Conservation (phyloP, 2,888 invertebrate species). For the Shargacucullia verbasci region DNA sequence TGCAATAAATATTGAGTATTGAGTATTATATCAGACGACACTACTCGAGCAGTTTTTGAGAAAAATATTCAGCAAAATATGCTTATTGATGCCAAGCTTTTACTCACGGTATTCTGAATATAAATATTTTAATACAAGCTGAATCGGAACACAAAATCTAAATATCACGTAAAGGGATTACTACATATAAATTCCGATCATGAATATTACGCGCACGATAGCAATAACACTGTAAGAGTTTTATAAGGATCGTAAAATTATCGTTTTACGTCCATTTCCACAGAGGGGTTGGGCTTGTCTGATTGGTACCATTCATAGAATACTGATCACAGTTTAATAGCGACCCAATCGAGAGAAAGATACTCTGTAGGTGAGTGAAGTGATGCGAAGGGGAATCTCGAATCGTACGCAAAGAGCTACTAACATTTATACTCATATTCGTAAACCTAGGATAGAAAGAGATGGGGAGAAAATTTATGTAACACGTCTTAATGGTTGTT, state of each 20-base stretch:
- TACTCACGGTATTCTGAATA: constrained; percentile 30
- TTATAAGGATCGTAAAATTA: constrained; percentile 57
- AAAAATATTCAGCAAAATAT: constrained; percentile 33
- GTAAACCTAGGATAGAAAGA: constrained; percentile 7
- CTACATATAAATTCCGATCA: constrained; percentile 32
- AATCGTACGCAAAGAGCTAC: constrained; percentile 34
- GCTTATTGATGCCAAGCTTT: constrained; percentile 24
- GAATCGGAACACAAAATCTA: constrained; percentile 23
- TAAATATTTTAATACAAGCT: constrained; percentile 28
- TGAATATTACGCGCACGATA: constrained; percentile 46
- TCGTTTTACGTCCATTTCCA: constrained; percentile 54
- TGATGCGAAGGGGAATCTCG: constrained; percentile 28
- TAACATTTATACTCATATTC: constrained; percentile 37
- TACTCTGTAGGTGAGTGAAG: constrained; percentile 40
- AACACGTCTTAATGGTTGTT: constrained; percentile 27
- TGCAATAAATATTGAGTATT: no score
- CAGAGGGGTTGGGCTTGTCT: constrained; percentile 47
- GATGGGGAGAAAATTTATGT: constrained; percentile 17
- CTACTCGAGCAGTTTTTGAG: constrained; percentile 22
- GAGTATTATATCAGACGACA: constrained; percentile 14
- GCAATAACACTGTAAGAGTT: constrained; percentile 49
- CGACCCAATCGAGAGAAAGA: constrained; percentile 42
- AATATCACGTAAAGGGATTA: constrained; percentile 33
- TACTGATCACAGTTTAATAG: constrained; percentile 56
- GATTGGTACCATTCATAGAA: constrained; percentile 56